Conservation (phyloP, 2,888 invertebrate genomes). For the Microchrysa polita region DNA sequence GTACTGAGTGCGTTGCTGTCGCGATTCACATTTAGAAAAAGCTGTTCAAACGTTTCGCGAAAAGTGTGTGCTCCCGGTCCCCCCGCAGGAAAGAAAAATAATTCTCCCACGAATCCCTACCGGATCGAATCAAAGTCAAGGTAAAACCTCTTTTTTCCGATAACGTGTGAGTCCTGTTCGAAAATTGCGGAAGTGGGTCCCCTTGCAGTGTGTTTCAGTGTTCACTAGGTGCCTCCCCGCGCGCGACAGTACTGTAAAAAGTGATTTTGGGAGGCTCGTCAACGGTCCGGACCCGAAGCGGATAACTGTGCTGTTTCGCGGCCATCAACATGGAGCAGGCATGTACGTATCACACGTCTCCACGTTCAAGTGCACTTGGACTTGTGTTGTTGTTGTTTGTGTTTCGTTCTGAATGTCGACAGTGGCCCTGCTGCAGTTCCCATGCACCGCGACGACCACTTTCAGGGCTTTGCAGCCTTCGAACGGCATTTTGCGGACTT, state of each 20-base stretch:
- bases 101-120: too few relatives aligned
- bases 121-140: background rate
- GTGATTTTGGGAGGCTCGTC: background rate
- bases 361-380: background rate
- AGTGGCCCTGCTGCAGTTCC: background rate
- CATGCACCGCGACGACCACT: background rate
- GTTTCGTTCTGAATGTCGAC: slow-evolving; percentile 2
- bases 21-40: background rate
- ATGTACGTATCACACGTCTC: slow-evolving; percentile 9
- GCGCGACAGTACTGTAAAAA: too few relatives aligned
- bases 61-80: too few relatives aligned
- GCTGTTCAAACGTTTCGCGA: slow-evolving; percentile 8
- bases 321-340: slow-evolving; percentile 27
- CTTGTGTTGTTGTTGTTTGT: slow-evolving; percentile 5
- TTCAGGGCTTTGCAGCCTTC: background rate
- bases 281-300: background rate
- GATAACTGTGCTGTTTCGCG: slow-evolving; percentile 15
- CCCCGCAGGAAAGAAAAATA: slow-evolving; percentile 9
- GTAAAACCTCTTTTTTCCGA: background rate
- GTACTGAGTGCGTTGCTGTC: background rate
- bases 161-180: background rate
- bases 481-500: background rate
- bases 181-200: background rate
- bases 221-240: too few relatives aligned
- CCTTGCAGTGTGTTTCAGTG: background rate